Conservation (phyloP, 53 echinoderm and acorn worm genomes). For the Crossaster papposus region DNA sequence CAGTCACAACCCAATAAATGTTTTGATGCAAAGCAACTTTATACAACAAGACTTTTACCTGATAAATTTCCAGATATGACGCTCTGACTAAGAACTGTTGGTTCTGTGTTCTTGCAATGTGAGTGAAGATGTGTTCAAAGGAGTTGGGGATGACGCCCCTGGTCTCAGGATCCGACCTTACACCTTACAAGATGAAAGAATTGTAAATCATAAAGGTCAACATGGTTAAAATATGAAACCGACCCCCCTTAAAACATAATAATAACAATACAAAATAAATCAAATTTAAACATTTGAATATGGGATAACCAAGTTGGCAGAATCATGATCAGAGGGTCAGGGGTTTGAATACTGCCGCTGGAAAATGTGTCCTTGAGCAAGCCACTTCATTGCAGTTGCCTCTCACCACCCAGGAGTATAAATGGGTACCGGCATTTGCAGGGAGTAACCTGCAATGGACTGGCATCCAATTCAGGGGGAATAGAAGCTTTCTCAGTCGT, state of each 20-base stretch:
- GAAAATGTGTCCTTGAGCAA: no score
- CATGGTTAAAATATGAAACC: no score
- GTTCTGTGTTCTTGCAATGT: constrained; percentile 89
- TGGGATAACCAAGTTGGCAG: no score
- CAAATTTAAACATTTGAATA: no score
- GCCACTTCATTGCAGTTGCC: no score
- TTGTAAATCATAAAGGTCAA: neutral
- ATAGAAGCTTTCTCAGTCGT: neutral
- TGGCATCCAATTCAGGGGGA: no score
- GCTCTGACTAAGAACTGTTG: constrained; percentile 96
- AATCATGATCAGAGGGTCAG: no score
- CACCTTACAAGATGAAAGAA: constrained; percentile 66
- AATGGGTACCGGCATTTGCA: no score
- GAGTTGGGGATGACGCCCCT: constrained; percentile 98
- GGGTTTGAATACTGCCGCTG: no score
- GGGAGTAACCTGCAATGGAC: no score
- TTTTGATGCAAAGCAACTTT: neutral
- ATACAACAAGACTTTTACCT: constrained; percentile 61
- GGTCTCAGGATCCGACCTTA: constrained; percentile 74
- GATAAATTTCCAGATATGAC: constrained; percentile 98
- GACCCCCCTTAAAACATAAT: no score
- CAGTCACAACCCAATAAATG: neutral
- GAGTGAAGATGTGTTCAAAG: constrained; percentile 99
- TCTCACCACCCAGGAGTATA: neutral
- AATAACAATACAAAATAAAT: no score